Percentiles rank a stretch among this genome's conserved stretches.
These are phyloP conservation scores for Heliconius hortense DNA, from an alignment of 2,888 invertebrate genomes.

Conservation along the genomic window DNA sequence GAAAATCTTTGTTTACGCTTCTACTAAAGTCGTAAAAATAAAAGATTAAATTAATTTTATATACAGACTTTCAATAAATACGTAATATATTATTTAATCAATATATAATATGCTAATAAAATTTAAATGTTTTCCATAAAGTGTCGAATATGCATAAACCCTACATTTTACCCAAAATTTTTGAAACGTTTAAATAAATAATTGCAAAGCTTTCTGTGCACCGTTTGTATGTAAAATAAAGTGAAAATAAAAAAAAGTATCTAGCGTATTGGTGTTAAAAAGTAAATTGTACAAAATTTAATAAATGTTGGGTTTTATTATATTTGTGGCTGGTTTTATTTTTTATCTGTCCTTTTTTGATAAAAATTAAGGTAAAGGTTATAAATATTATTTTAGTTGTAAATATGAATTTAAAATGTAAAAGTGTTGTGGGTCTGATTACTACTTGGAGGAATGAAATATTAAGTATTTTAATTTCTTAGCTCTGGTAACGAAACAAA, in stretches of 20 bases:
- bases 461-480: no score
- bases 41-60: no score
- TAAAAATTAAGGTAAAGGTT: no score
- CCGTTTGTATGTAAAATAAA: slow-evolving; percentile 51
- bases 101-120: background rate
- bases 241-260: slow-evolving; percentile 37
- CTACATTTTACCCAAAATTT: slow-evolving; percentile 21
- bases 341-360: slow-evolving; percentile 20
- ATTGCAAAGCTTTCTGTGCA: slow-evolving; percentile 61
- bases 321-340: slow-evolving; percentile 33
- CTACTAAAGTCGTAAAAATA: no score
- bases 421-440: no score
- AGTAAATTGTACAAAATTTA: slow-evolving; percentile 73
- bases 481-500: no score
- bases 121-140: background rate
- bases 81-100: no score
- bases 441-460: no score
- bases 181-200: slow-evolving; percentile 27
- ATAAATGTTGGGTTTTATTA: slow-evolving; percentile 69
- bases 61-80: no score
- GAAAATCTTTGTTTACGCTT: background rate
- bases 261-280: slow-evolving; percentile 60
- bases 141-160: background rate
- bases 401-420: no score
- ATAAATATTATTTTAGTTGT: no score